Evolutionary conservation across 1,140 invertebrate species (phyloP).

Genomic region (Cherax quadricarinatus): DNA sequence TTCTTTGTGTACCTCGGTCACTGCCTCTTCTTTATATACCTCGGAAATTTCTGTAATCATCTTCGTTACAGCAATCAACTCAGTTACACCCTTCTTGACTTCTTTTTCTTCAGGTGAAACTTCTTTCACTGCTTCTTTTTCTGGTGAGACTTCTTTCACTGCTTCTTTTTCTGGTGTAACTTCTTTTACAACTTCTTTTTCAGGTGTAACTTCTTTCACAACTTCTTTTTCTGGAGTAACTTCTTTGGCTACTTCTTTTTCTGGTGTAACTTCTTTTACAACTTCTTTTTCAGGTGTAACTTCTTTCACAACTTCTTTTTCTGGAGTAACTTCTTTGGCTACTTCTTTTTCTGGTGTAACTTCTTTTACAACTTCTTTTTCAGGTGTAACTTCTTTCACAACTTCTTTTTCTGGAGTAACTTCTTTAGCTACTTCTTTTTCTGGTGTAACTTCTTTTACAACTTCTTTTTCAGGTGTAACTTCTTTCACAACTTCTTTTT

Average conservation of each 20-base stretch:
- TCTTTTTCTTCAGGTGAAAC: conserved; percentile 2
- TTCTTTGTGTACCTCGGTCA: neutral
- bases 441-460: neutral
- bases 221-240: neutral
- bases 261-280: neutral
- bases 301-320: neutral
- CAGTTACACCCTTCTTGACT: neutral
- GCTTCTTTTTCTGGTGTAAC: neutral
- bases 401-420: conserved; percentile 1
- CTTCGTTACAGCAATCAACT: neutral
- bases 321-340: neutral
- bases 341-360: neutral
- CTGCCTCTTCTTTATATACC: neutral
- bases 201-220: neutral
- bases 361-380: neutral
- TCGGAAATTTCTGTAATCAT: conserved; percentile 6
- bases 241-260: neutral
- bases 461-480: neutral
- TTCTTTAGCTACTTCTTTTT: conserved; percentile 12
- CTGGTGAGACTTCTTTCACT: neutral
- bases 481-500: conserved; percentile 6
- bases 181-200: too few species aligned
- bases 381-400: neutral
- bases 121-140: neutral
- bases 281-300: neutral